A percentile compares a stretch with the other conserved stretches of the same genome.
Conservation (phyloP, 2,888 invertebrate species). For the Exephanes ischioxanthus region DNA sequence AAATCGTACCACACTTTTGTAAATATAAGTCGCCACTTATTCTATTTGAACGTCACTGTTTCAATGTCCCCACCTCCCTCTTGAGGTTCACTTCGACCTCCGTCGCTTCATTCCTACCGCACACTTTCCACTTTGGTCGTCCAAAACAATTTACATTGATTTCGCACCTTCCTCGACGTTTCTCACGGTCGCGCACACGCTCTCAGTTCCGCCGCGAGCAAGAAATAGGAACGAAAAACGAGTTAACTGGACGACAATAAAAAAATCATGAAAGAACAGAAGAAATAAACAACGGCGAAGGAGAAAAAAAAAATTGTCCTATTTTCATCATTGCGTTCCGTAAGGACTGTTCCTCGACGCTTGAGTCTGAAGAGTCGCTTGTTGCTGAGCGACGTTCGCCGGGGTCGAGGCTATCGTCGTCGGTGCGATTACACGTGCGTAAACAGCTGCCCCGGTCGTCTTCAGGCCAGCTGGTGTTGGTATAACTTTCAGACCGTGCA, state of each 20-base stretch:
- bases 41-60: slow-evolving; percentile 48
- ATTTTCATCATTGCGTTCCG: slow-evolving; percentile 76
- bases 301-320: slow-evolving; percentile 46
- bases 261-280: not conserved
- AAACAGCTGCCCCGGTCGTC: slow-evolving; percentile 82
- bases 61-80: not conserved
- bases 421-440: slow-evolving; percentile 83
- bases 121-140: slow-evolving; percentile 12
- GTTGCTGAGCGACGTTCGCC: slow-evolving; percentile 68
- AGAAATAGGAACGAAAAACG: slow-evolving; percentile 3
- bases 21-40: slow-evolving; percentile 68
- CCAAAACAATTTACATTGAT: slow-evolving; percentile 9
- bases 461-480: slow-evolving; percentile 82
- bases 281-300: not conserved
- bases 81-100: not conserved
- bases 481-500: slow-evolving; percentile 83
- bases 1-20: slow-evolving; percentile 75
- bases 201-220: not conserved
- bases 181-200: not conserved
- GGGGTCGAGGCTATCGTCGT: slow-evolving; percentile 79
- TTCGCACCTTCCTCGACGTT: slow-evolving; percentile 12
- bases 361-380: slow-evolving; percentile 67
- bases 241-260: slow-evolving; percentile 18
- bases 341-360: slow-evolving; percentile 77
- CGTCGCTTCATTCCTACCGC: not conserved